Evolutionary conservation across 1,140 invertebrate species (phyloP), one percentile per base, ranked within the genome.

Genomic region (Mactra quadrangularis): DNA sequence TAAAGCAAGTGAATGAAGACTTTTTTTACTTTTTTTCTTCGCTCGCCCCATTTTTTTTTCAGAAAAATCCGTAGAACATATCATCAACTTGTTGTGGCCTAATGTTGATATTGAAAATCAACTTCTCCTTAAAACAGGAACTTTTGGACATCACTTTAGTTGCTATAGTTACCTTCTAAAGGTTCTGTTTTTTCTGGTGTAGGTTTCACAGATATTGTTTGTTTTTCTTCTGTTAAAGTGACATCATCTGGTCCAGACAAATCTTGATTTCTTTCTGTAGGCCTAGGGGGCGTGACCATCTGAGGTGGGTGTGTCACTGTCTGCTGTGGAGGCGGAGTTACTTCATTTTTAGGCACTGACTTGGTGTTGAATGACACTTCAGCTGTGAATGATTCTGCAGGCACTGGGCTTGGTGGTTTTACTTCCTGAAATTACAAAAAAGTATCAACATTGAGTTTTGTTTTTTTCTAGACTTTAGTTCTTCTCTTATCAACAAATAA

Each of bases 201-300:
- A 62, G 33, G 59, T 11, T 33, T 60, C n/a, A 76, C 59, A 17
- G 55, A 76, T 17, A 76, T 50, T 13, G 74, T 76, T 1, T 55
- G 27, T 31, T 57, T 76, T 29, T 76, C 74, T 27, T 76, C 74
- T 62, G 74, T 76, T 57, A 76, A n/a, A 25, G 27, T 62, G 9
- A 76, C n/a, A 62, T 76, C 57, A 7, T 60, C 38, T 11, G 74
- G 74, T 11, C 35, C 55, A 47, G 35, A 47, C 55, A 76, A 60
- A 33, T 76, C 74, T 27, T 50, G 35, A 41, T n/a, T 45, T 31
- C 35, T 27, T 29, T 25, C 27, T 57, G 38, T 53, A n/a, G 17
- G 38, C 38, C 45, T 45, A n/a, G 59, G 57, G 13, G 33, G 29
- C n/a, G 60, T 17, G 27, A 38, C 47, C 59, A 27, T 60, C 74